Evolutionary conservation across 2,113 vertebrate genomes (phyloP).

Genomic region (Corydoras sp.): DNA sequence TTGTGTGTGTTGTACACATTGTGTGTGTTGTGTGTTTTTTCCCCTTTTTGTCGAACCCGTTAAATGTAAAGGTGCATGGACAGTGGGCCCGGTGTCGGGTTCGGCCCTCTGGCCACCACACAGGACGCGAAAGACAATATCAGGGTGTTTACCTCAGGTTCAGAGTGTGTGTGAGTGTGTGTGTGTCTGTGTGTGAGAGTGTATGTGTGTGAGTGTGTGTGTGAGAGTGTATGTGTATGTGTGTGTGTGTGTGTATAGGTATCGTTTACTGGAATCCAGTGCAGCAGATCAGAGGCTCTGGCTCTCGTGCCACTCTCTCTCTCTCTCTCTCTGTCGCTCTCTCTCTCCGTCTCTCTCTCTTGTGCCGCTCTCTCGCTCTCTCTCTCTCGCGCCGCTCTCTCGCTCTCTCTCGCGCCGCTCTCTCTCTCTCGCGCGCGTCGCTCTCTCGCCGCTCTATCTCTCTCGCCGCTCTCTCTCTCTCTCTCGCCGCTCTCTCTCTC

Average conservation of each 20-base stretch:
- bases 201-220: conserved; percentile 1
- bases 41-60: conserved; percentile 13
- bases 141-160: conserved; percentile 28
- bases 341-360: no score
- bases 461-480: no score
- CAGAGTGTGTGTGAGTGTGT: not conserved
- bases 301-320: no score
- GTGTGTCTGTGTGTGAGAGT: conserved; percentile 23
- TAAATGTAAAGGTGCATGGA: conserved; percentile 39
- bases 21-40: no score
- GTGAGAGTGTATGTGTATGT: not conserved
- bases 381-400: no score
- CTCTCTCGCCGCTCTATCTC: no score
- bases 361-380: no score
- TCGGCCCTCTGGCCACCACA: conserved; percentile 16
- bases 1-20: no score
- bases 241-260: conserved; percentile 23
- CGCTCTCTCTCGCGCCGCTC: no score
- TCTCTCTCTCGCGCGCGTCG: no score
- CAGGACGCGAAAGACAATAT: conserved; percentile 28
- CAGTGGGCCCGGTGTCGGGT: conserved; percentile 38
- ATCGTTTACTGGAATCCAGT: conserved; percentile 32
- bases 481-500: no score
- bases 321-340: no score
- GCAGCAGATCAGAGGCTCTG: conserved; percentile 27